A percentile compares a stretch with the other conserved stretches of the same genome.
Conservation (phyloP, 2,113 vertebrate genomes). For the Salvelinus sp. region DNA sequence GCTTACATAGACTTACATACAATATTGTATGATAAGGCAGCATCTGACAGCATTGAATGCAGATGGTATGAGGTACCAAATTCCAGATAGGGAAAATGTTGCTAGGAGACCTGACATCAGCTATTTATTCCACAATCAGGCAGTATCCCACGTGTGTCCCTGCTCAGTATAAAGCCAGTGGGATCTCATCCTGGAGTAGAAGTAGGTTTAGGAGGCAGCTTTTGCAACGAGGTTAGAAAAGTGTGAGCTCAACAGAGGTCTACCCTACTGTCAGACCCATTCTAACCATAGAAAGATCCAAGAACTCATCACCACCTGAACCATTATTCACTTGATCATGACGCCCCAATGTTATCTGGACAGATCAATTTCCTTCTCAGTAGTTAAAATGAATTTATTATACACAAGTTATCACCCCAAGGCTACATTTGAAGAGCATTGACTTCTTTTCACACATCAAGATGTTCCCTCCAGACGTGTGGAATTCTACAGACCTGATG, state of each 20-base stretch:
- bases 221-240: neutral
- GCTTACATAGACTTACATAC: neutral
- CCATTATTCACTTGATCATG: neutral
- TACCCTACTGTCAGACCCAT: neutral
- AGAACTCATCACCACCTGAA: neutral
- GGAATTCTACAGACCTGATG: slow-evolving; percentile 67
- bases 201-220: slow-evolving; percentile 17
- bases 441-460: neutral
- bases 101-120: slow-evolving; percentile 73
- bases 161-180: slow-evolving; percentile 46
- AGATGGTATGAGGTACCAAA: slow-evolving; percentile 8
- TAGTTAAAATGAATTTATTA: too few species aligned
- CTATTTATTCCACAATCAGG: slow-evolving; percentile 56
- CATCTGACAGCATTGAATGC: neutral
- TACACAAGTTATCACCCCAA: too few species aligned
- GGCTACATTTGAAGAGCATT: too few species aligned
- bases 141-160: slow-evolving; percentile 58
- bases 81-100: slow-evolving; percentile 58
- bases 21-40: neutral
- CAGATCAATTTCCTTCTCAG: slow-evolving; percentile 4
- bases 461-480: slow-evolving; percentile 55
- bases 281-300: too few species aligned
- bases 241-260: slow-evolving; percentile 38
- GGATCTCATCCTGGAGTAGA: slow-evolving; percentile 28
- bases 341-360: neutral